Evolutionary conservation across 2,797 vertebrate genomes (phyloP), one percentile per base, ranked within the genome.

Genomic region (Cryptoprocta ferox): DNA sequence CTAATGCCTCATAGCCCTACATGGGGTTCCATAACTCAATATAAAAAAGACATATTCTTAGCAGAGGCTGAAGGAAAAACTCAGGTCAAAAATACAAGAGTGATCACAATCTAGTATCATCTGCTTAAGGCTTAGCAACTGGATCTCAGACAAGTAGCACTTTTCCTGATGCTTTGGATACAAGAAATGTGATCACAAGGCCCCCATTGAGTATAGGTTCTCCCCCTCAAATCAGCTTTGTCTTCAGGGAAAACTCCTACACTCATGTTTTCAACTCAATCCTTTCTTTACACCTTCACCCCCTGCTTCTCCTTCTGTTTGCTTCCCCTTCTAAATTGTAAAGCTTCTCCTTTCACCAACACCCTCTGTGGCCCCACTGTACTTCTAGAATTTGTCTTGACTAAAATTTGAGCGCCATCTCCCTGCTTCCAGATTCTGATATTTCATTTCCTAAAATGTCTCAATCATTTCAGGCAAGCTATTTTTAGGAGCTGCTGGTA

Each of bases 341-440:
- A 75, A 75, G 8, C 39, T 2, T 30, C 50, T 50, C n/a, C 48
- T 95, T 48, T 48, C 48, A 32, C 78, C 63, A 78, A 56, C 32
- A 84, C 15, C 3, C n/a, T 66, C n/a, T 32, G n/a, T 56, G 24
- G 42, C 19, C 45, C 76, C 30, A 42, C 48, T 71, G 83, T 79
- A 56, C 63, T 92, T 76, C 80, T 61, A 79, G 79, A 94, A 82
- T 93, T 37, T 78, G n/a, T 73, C 73, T 91, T 35, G 28, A 42
- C 59, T 63, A 89, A 35, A 97, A 73, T 26, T 70, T 39, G 50
- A 89, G 30, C 94, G 61, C 16, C 35, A 39, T 59, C 28, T 59
- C 59, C 63, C 56, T 37, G 30, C 45, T 91, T 95, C 19, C 63
- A 59, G 56, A 88, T n/a, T 86, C 53, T 81, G 42, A 88, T 81